phyloP scores from a whole-genome alignment of 1,140 invertebrate species.

The Drosophila kanapiae region DNA sequence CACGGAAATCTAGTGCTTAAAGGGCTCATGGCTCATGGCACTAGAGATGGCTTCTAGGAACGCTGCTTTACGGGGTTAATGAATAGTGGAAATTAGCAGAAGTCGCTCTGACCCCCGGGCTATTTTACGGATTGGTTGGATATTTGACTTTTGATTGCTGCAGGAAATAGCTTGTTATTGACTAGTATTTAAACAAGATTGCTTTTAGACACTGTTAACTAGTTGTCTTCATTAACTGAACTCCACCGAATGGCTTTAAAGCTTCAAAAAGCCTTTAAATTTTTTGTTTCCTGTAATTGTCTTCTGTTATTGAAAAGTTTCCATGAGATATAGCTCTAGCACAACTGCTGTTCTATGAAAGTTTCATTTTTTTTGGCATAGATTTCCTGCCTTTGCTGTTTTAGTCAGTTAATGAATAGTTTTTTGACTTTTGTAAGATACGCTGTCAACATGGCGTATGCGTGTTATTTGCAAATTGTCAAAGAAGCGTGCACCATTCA shows the following conservation, averaged over 20 bases:
- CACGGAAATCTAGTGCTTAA: conserved; percentile 8
- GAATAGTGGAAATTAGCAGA: conserved; percentile 17
- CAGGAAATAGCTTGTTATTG: conserved; percentile 1
- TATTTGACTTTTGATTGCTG: background rate
- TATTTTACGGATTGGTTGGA: background rate
- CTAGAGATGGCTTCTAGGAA: background rate
- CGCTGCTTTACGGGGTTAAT: conserved; percentile 10
- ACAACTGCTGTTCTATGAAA: background rate
- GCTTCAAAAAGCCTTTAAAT: background rate
- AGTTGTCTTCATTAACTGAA: background rate
- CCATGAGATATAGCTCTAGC: background rate
- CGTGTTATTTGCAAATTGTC: conserved; percentile 50
- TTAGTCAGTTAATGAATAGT: conserved; percentile 14
- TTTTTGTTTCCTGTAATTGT: background rate
- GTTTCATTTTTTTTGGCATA: conserved; percentile 1
- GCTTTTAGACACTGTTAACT: background rate
- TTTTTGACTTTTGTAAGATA: conserved; percentile 1
- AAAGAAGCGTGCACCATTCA: conserved; percentile 40
- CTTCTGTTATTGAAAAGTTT: background rate
- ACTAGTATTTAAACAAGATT: background rate
- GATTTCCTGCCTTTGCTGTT: background rate
- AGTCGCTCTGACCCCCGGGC: background rate
- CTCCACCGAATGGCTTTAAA: background rate
- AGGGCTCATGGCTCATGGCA: conserved; percentile 4
- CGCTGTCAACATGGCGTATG: conserved; percentile 38